phyloP scores from a whole-genome alignment of 2,797 vertebrate genomes.

The Hephaestus fuliginosus region DNA sequence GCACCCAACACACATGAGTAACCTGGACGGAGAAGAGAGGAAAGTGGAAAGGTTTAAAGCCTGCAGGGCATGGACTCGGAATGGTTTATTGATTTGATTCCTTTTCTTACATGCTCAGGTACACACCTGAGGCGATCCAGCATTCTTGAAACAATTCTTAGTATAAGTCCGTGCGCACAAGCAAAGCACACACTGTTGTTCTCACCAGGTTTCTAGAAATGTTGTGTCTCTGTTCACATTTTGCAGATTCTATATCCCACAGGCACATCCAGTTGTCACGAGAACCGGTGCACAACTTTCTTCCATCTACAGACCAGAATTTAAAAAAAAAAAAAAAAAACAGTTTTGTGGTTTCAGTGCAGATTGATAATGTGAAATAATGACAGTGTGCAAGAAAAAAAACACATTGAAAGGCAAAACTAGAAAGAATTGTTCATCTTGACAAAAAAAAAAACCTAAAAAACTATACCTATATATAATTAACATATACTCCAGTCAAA shows the following conservation, averaged over 20 bases:
- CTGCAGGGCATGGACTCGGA: slow-evolving; percentile 17
- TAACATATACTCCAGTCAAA: slow-evolving; percentile 1
- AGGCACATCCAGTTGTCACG: slow-evolving; percentile 94
- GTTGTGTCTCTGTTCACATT: slow-evolving; percentile 87
- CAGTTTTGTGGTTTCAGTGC: slow-evolving; percentile 1
- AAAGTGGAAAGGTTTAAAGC: slow-evolving; percentile 36
- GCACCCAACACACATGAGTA: slow-evolving; percentile 97
- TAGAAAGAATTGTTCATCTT: not conserved
- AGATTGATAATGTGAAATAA: slow-evolving; percentile 8
- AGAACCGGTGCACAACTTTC: slow-evolving; percentile 92
- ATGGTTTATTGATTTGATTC: slow-evolving; percentile 37
- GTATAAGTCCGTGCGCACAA: not conserved
- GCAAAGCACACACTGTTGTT: slow-evolving; percentile 10
- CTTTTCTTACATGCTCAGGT: slow-evolving; percentile 21
- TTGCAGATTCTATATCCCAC: slow-evolving; percentile 93
- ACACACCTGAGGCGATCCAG: slow-evolving; percentile 16
- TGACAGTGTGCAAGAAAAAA: not conserved
- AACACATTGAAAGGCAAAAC: not conserved
- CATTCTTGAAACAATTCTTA: slow-evolving; percentile 8
- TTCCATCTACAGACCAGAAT: slow-evolving; percentile 84
- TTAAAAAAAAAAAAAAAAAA: slow-evolving; percentile 8
- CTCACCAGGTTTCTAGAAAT: slow-evolving; percentile 96
- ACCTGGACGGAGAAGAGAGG: slow-evolving; percentile 85
- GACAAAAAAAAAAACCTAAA: not conserved
- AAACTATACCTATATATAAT: not conserved